Evolutionary conservation across 2,797 vertebrate species (phyloP), one percentile per base, ranked within the genome.

Genomic region (Sternotherus odoratus): DNA sequence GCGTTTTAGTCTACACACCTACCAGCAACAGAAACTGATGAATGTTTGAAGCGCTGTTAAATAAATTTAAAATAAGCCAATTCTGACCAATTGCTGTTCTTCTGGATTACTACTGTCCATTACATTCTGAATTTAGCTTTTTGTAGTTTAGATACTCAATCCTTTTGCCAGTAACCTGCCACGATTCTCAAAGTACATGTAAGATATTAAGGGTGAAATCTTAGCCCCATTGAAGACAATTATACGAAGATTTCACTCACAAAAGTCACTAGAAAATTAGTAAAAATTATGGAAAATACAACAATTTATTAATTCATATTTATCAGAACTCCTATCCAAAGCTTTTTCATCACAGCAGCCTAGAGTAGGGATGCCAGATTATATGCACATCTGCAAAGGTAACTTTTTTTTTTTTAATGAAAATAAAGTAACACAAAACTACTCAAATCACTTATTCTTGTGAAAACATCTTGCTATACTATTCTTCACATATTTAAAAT

Each of bases 1-100:
- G 46, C n/a, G 5, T 82, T 94, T 78, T 83, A 80, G 33, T 89
- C 90, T 75, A 63, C 86, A 82, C 79, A 91, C 2, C 16, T 78
- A 83, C 3, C 39, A 87, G 50, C 50, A 26, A 80, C 78, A 78
- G 63, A 94, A 94, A 94, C 36, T 0, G 0, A 51, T 0, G 1
- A 1, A 72, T n/a, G 91, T 79, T 72, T 75, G 86, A 77, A 91
- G 63, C 39, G 82, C 75, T 90, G 15, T 23, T 36, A 13, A 49
- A 53, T n/a, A 13, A 49, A 53, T n/a, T n/a, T 33, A 63, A 91
- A 83, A 46, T 8, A 24, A 19, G 72, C 19, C 21, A 78, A 49
- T 43, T 80, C 33, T 13, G 66, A 54, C 48, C 77, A 86, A 56
- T 9, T 88, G 28, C 21, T 0, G 8, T 63, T n/a, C 33, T 48